Conservation (phyloP, 2,888 invertebrate species). For the Drosophila ustulata region DNA sequence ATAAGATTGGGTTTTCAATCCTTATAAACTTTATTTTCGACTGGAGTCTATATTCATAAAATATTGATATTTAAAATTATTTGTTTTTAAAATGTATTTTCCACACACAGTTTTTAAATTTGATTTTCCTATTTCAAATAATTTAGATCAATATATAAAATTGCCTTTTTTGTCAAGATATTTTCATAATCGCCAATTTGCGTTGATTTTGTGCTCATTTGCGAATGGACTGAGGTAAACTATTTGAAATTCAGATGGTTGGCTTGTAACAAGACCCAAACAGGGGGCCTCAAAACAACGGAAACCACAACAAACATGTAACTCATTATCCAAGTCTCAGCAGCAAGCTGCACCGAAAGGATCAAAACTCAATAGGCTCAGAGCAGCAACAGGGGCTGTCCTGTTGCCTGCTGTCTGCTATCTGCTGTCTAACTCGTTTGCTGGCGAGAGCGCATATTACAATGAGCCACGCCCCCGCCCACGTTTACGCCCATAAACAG, state of each 20-base stretch:
- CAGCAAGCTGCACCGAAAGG: conserved; percentile 47
- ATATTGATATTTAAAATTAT: no score
- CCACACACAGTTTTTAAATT: no score
- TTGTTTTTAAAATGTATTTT: no score
- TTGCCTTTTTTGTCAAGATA: not conserved
- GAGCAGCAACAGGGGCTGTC: conserved; percentile 14
- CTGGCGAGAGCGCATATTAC: conserved; percentile 63
- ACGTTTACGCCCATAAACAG: conserved; percentile 34
- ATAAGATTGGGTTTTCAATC: no score
- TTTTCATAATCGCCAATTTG: not conserved
- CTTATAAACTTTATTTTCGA: no score
- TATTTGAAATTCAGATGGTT: conserved; percentile 20
- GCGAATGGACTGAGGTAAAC: not conserved
- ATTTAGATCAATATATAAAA: no score
- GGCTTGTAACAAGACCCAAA: conserved; percentile 2
- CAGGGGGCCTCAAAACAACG: conserved; percentile 11
- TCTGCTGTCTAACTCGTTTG: conserved; percentile 1
- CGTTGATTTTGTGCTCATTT: not conserved
- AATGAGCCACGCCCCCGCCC: conserved; percentile 51
- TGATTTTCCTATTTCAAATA: not conserved
- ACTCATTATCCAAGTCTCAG: conserved; percentile 72
- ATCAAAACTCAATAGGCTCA: conserved; percentile 28
- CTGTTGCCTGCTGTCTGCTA: not conserved
- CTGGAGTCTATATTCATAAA: no score
- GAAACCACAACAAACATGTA: conserved; percentile 64